Conservation (phyloP, 2,797 vertebrate genomes). For the Gadopsis bispinosus region DNA sequence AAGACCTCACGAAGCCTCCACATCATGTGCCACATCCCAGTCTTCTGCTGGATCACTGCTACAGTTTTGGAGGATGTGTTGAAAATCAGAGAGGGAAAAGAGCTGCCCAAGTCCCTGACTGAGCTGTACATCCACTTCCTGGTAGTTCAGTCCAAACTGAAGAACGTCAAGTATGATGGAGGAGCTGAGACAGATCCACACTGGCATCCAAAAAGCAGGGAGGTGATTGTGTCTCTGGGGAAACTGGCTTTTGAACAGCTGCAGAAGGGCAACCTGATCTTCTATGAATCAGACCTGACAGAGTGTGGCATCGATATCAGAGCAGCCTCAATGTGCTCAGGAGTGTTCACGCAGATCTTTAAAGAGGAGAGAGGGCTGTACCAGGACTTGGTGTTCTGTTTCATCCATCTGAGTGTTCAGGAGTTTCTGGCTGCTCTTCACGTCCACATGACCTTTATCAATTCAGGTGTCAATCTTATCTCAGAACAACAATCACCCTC, state of each 20-base stretch:
- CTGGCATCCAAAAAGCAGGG: constrained; percentile 11
- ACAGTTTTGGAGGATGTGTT: too few species aligned
- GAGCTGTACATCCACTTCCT: too few species aligned
- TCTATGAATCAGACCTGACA: constrained; percentile 43
- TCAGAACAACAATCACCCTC: not conserved
- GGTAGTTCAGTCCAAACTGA: not conserved
- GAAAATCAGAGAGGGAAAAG: too few species aligned
- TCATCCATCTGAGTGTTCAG: constrained; percentile 50
- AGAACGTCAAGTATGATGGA: constrained; percentile 45
- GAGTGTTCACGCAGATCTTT: constrained; percentile 59
- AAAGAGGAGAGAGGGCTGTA: constrained; percentile 31
- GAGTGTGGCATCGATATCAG: constrained; percentile 31
- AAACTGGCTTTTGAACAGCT: constrained; percentile 1
- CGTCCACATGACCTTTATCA: constrained; percentile 44
- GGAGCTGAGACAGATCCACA: constrained; percentile 7
- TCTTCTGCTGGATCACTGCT: too few species aligned
- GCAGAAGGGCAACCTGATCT: constrained; percentile 21
- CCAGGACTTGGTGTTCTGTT: constrained; percentile 45
- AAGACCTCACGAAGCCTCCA: too few species aligned
- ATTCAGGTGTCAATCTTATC: constrained; percentile 41
- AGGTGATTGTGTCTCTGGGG: constrained; percentile 26
- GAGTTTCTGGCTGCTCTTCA: constrained; percentile 67
- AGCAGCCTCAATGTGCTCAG: constrained; percentile 34
- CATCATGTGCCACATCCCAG: too few species aligned
- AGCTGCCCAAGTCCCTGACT: too few species aligned